Base-by-base conservation (phyloP, 2,113 vertebrate species). In the Nothoprocta perdicaria region DNA sequence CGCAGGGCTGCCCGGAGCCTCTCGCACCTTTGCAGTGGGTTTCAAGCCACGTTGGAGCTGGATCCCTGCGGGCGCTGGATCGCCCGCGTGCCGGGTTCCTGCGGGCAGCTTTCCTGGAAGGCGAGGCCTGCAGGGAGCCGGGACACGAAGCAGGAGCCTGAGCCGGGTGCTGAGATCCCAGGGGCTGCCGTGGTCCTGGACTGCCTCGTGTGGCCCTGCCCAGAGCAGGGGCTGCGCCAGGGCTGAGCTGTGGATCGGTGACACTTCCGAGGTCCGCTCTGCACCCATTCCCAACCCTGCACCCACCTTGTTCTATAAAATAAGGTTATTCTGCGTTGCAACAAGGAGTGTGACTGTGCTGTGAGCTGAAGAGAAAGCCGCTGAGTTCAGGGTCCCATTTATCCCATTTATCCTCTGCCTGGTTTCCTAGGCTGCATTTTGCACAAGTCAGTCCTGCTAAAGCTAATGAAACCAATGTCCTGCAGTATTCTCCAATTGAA, bases 1-100 rank as follows among this genome's bases (percentile, higher is more conserved):
- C 26, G 8, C 31, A 22, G 57, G 6, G 27, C 31, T 27, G 43
- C 4, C 50, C 14, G 0, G 52, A 53, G 52, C 27, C 52, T 18
- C 26, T 24, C 26, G 15, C 26, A 29, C 15, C 52, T 53, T 53
- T 29, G 22, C 26, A 53, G 52, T 6, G 52, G 27, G 24, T 27
- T 53, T 29, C 6, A 50, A 13, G 55, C 35, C 12, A 15, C 71
- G 24, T 33, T 1, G 1, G 3, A 24, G 33, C 41, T 35, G 45
- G 45, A 46, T 17, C 45, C 45, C 6, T 10, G n/a, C 23, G 33
- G 19, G 45, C 11, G 18, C 43, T 26, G 68, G 33, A 3, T 41
- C 8, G 0, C 15, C 60, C 10, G 19, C 2, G 0, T 6, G 35
- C 9, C 48, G 12, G 65, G 65, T 14, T 21, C 35, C 24, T 48